phyloP scores from a whole-genome alignment of 2,888 invertebrate genomes.

The Xanthorhoe designata region DNA sequence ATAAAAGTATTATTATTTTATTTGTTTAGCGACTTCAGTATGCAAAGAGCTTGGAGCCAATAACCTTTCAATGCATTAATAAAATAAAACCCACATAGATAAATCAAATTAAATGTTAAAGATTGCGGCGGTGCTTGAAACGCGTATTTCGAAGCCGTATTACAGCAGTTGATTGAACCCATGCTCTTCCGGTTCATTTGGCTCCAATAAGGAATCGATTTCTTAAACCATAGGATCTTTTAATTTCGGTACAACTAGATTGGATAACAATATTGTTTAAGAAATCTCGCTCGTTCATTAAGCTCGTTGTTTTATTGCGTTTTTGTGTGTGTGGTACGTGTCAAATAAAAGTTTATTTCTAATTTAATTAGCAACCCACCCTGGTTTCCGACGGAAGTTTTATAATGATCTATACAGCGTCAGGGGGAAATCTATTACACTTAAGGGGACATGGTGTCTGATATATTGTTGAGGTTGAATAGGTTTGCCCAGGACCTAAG shows the following conservation, averaged over 20 bases:
- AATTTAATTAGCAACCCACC: too few species aligned
- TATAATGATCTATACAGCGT: too few species aligned
- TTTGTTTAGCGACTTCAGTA: too few species aligned
- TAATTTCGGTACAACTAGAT: slow-evolving; percentile 8
- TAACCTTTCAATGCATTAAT: slow-evolving; percentile 1
- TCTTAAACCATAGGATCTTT: slow-evolving; percentile 15
- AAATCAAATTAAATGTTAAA: slow-evolving; percentile 19
- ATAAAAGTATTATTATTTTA: too few species aligned
- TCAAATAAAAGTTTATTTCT: too few species aligned
- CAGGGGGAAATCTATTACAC: too few species aligned
- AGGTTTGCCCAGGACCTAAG: too few species aligned
- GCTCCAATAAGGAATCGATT: slow-evolving; percentile 41
- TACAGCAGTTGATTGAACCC: slow-evolving; percentile 51
- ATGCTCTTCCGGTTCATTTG: slow-evolving; percentile 50
- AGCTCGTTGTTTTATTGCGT: not conserved
- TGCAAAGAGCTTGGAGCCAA: not conserved
- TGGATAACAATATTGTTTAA: slow-evolving; percentile 1
- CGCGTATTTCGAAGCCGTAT: slow-evolving; percentile 41
- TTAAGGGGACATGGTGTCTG: too few species aligned
- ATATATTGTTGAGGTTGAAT: too few species aligned
- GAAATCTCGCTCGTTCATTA: not conserved
- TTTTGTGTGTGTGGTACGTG: not conserved
- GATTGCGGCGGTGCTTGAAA: slow-evolving; percentile 5
- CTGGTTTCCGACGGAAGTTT: too few species aligned
- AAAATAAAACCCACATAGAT: slow-evolving; percentile 3